phyloP scores from a whole-genome alignment of 37 sponge, comb jelly and placozoan genomes.

The Beroe ovata region DNA sequence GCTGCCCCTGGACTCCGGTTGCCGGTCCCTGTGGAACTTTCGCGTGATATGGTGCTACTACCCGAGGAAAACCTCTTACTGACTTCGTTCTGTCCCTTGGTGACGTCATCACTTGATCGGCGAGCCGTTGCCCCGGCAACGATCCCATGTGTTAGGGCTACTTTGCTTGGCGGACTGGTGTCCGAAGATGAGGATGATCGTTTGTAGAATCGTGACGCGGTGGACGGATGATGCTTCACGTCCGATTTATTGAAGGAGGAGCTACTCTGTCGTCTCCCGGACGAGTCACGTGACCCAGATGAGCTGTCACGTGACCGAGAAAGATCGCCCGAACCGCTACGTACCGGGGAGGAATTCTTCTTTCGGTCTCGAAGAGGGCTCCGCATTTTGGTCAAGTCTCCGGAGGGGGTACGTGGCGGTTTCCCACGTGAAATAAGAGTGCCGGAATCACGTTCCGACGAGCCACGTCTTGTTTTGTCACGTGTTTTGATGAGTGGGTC shows the following conservation, averaged over 20 bases:
- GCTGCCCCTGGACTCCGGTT: background rate
- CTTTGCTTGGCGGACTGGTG: background rate
- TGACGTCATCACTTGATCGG: background rate
- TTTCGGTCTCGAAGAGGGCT: background rate
- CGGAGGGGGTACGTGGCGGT: background rate
- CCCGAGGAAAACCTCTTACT: background rate
- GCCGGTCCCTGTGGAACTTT: background rate
- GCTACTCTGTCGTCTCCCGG: background rate
- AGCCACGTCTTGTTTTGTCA: background rate
- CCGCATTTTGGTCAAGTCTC: background rate
- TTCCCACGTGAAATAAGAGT: background rate
- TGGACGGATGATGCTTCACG: background rate
- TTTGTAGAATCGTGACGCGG: slow-evolving; percentile 3
- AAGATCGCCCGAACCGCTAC: background rate
- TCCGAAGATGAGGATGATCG: background rate
- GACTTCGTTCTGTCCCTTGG: background rate
- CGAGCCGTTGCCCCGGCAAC: background rate
- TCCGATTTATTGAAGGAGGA: background rate
- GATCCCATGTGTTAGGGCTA: background rate
- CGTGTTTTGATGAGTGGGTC: background rate
- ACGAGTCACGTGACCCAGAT: background rate
- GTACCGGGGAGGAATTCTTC: background rate
- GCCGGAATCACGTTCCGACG: background rate
- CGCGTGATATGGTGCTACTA: slow-evolving; percentile 15
- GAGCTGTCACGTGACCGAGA: background rate